Evolutionary conservation across 2,113 vertebrate genomes (phyloP).

Genomic region (Empidonax alnorum): DNA sequence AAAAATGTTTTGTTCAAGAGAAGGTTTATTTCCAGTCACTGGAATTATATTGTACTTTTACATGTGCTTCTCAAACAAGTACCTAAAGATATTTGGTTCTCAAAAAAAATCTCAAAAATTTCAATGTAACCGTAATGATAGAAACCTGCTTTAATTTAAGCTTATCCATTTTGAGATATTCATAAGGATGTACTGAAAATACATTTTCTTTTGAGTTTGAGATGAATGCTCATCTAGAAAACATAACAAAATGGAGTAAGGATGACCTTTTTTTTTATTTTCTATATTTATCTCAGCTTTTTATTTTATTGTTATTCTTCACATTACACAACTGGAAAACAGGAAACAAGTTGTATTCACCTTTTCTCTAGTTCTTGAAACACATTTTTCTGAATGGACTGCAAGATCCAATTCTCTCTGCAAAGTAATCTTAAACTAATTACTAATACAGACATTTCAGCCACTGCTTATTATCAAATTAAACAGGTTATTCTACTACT

Average conservation of each 20-base stretch:
- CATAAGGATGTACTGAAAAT: neutral
- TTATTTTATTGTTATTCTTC: neutral
- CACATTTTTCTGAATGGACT: neutral
- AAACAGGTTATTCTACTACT: neutral
- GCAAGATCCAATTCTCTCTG: neutral
- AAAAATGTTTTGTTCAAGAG: neutral
- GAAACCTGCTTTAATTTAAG: neutral
- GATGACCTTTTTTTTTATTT: neutral
- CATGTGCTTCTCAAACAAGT: neutral
- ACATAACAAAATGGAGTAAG: neutral
- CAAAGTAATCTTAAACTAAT: neutral
- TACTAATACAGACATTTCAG: neutral
- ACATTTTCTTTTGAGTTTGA: neutral
- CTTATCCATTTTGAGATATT: neutral
- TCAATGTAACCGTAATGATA: neutral
- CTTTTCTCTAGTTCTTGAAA: neutral
- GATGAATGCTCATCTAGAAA: neutral
- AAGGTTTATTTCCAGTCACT: neutral
- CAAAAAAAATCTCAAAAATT: neutral
- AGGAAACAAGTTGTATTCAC: neutral
- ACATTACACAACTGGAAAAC: neutral
- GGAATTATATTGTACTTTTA: neutral
- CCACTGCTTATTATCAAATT: neutral
- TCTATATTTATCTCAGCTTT: neutral
- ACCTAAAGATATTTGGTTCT: neutral